Evolutionary conservation across 2,888 invertebrate genomes (phyloP).

Genomic region (Oscheius sp.): DNA sequence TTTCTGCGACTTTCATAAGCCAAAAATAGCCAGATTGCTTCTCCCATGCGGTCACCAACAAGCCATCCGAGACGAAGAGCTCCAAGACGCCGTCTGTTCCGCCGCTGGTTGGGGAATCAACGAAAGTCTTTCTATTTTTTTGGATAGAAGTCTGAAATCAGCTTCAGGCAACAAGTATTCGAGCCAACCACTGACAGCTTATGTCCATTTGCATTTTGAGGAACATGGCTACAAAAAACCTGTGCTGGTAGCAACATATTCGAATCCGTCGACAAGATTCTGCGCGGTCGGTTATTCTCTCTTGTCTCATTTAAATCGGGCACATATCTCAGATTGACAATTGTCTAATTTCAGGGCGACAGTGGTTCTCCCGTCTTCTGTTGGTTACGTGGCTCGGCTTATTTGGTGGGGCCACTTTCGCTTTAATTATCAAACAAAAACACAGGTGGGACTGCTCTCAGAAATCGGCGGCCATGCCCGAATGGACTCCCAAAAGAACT

Average conservation of each 20-base stretch:
- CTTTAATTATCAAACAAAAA: slow-evolving; percentile 3
- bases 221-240: neutral
- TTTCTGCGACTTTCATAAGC: neutral
- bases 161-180: slow-evolving; percentile 18
- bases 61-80: slow-evolving; percentile 3
- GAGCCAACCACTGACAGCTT: slow-evolving; percentile 3
- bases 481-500: neutral
- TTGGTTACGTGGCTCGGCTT: slow-evolving; percentile 8
- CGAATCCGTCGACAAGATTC: neutral
- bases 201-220: neutral
- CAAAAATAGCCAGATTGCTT: neutral
- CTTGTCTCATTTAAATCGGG: neutral
- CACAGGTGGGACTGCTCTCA: slow-evolving; percentile 26
- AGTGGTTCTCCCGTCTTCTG: slow-evolving; percentile 28
- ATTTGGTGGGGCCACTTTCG: slow-evolving; percentile 6
- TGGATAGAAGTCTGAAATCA: too few relatives aligned
- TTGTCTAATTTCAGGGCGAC: slow-evolving; percentile 19
- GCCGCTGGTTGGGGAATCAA: slow-evolving; percentile 20
- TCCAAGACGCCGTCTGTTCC: slow-evolving; percentile 10
- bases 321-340: neutral
- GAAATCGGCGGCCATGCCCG: slow-evolving; percentile 23
- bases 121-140: neutral
- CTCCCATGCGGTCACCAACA: neutral
- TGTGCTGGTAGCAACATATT: slow-evolving; percentile 4
- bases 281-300: slow-evolving; percentile 7